These are phyloP conservation scores for Agriopis marginaria DNA, from an alignment of 2,888 invertebrate species.

Conservation along the genomic window DNA sequence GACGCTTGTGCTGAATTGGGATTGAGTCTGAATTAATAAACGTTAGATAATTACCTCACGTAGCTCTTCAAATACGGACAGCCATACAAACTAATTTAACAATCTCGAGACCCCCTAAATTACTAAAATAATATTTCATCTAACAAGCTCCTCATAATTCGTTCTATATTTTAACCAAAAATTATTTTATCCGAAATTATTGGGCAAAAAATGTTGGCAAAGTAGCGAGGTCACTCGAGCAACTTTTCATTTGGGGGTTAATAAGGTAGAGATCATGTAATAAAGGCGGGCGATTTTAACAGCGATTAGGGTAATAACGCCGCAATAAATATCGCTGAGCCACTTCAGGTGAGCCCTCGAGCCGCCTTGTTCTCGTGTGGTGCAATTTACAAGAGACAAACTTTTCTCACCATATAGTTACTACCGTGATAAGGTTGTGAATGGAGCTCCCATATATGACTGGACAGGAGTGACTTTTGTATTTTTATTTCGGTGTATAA, in stretches of 20 bases:
- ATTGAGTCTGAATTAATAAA: background rate
- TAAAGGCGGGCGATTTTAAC: constrained; percentile 74
- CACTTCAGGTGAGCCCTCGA: constrained; percentile 70
- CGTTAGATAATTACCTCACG: background rate
- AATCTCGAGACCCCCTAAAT: constrained; percentile 9
- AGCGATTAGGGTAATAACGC: constrained; percentile 80
- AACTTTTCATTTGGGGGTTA: constrained; percentile 63
- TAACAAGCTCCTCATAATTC: constrained; percentile 16
- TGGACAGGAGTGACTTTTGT: no score
- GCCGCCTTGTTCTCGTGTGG: constrained; percentile 44
- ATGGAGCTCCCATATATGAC: no score
- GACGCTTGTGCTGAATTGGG: background rate
- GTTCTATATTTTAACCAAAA: constrained; percentile 22
- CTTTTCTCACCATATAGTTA: background rate
- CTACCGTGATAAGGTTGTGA: background rate
- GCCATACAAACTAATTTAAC: constrained; percentile 18
- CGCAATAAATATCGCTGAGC: constrained; percentile 78
- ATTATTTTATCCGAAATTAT: constrained; percentile 30
- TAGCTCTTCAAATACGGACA: constrained; percentile 2
- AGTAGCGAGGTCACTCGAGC: constrained; percentile 54
- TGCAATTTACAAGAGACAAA: constrained; percentile 39
- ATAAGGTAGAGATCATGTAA: constrained; percentile 73
- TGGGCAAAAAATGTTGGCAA: constrained; percentile 34
- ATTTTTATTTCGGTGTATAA: no score
- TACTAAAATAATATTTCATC: constrained; percentile 22